phyloP scores from a whole-genome alignment of 1,140 invertebrate species.

The Polyergus mexicanus region DNA sequence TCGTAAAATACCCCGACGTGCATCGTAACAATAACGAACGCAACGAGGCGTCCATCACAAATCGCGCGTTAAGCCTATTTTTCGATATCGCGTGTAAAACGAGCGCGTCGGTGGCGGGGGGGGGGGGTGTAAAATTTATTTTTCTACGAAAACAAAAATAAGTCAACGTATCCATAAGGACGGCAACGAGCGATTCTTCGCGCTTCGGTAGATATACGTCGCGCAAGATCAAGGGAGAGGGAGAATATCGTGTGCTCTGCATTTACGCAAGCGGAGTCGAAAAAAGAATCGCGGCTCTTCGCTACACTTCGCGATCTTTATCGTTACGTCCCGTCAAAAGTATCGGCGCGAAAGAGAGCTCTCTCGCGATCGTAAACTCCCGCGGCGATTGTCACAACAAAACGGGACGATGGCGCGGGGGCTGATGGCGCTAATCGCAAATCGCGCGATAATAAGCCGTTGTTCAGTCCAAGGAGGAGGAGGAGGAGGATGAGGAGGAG shows the following conservation, averaged over 20 bases:
- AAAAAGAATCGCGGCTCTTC: constrained; percentile 23
- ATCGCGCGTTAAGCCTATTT: constrained; percentile 45
- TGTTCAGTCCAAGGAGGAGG: no score
- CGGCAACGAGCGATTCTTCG: constrained; percentile 16
- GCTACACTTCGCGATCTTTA: constrained; percentile 44
- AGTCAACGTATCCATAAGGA: constrained; percentile 21
- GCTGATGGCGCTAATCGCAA: not conserved
- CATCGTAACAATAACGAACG: constrained; percentile 46
- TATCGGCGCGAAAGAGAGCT: constrained; percentile 14
- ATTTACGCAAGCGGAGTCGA: constrained; percentile 4
- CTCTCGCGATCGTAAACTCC: constrained; percentile 56
- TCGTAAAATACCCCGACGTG: constrained; percentile 20
- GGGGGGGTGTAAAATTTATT: constrained; percentile 8
- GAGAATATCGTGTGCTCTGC: not conserved
- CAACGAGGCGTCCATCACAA: constrained; percentile 47
- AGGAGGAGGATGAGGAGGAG: no score
- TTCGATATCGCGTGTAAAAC: constrained; percentile 9
- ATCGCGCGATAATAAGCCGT: constrained; percentile 24
- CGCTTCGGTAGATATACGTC: not conserved
- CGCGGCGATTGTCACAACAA: constrained; percentile 55
- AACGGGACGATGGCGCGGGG: constrained; percentile 2
- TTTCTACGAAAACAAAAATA: constrained; percentile 32
- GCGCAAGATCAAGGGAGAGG: not conserved
- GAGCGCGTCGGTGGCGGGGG: not conserved
- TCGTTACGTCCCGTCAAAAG: constrained; percentile 45